Evolutionary conservation across 2,797 vertebrate genomes (phyloP).

Genomic region (Poeciliopsis gracilis): DNA sequence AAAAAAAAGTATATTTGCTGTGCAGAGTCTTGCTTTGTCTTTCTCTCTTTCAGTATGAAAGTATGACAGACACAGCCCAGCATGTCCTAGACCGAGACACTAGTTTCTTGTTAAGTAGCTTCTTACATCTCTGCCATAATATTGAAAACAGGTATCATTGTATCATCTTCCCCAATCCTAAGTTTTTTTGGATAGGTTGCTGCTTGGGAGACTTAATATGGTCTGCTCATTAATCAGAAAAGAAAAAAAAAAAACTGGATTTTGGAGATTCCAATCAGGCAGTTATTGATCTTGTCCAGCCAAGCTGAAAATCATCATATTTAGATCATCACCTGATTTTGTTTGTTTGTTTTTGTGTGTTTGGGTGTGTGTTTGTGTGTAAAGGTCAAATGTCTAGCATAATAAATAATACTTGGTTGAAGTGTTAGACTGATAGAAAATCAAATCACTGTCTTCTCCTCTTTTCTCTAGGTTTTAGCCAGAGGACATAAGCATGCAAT

Average conservation of each 20-base stretch:
- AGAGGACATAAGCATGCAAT: constrained; percentile 11
- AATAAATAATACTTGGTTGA: constrained; percentile 2
- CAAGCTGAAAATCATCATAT: not conserved
- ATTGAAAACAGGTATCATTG: not conserved
- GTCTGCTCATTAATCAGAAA: not conserved
- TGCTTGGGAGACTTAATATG: not conserved
- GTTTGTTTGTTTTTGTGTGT: not conserved
- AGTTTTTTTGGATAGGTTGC: too few relatives aligned
- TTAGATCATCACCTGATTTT: not conserved
- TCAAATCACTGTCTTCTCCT: constrained; percentile 9
- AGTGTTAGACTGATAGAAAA: constrained; percentile 17
- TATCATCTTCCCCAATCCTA: not conserved
- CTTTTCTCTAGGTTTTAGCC: constrained; percentile 8
- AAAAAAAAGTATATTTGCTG: not conserved
- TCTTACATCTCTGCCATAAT: not conserved
- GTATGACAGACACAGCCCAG: not conserved
- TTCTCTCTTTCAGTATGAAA: not conserved
- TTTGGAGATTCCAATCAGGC: not conserved
- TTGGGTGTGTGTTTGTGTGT: not conserved
- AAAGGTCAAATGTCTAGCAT: not conserved
- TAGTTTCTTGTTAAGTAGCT: not conserved
- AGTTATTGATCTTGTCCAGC: not conserved
- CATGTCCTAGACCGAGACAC: not conserved
- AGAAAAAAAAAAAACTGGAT: too few relatives aligned
- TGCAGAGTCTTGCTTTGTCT: not conserved